Percentiles rank a stretch among this genome's conserved stretches.
Conservation (phyloP, 2,888 invertebrate genomes). For the Chymomyza caudatula region DNA sequence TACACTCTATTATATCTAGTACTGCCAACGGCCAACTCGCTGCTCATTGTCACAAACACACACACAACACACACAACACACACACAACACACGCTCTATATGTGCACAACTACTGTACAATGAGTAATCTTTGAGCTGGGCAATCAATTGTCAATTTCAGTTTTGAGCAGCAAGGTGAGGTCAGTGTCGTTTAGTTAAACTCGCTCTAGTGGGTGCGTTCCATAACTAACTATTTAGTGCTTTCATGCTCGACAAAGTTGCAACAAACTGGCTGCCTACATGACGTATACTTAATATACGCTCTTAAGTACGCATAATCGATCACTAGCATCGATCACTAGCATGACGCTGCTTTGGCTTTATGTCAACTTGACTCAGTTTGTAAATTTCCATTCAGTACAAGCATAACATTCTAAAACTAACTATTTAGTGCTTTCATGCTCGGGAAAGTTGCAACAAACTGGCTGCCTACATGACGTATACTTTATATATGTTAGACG, state of each 20-base stretch:
- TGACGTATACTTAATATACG: no score
- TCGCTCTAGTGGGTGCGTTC: neutral
- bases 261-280: no score
- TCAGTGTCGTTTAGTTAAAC: neutral
- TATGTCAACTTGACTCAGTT: neutral
- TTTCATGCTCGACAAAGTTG: neutral
- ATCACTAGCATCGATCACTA: no score
- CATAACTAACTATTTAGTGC: no score
- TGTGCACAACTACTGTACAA: no score
- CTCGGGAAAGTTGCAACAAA: no score
- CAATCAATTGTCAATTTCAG: neutral
- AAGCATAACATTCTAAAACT: neutral
- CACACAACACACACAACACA: constrained; percentile 9
- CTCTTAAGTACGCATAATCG: no score
- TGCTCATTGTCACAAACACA: neutral
- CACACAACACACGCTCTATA: no score
- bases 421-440: neutral
- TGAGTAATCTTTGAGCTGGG: neutral
- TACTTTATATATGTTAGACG: no score
- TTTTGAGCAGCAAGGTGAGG: neutral
- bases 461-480: constrained; percentile 31
- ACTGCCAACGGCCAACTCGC: neutral
- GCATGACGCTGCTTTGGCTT: no score
- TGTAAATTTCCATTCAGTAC: neutral
- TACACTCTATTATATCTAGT: neutral